These are phyloP conservation scores for Eilema depressum DNA, from an alignment of 2,888 invertebrate genomes.

Conservation along the genomic window DNA sequence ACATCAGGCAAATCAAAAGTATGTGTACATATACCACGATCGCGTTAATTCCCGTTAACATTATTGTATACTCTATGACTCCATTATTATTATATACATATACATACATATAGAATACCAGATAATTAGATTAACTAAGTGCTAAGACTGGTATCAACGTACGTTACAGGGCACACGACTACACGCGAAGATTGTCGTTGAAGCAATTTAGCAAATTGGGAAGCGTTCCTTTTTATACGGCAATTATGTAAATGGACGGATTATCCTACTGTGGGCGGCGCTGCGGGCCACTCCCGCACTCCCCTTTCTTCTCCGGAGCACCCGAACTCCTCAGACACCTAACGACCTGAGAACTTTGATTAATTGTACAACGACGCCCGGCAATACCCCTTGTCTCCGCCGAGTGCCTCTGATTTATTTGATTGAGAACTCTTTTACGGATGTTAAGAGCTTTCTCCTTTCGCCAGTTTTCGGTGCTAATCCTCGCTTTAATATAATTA, in stretches of 20 bases:
- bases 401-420: slow-evolving; percentile 77
- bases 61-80: no score
- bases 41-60: no score
- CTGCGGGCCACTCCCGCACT: slow-evolving; percentile 77
- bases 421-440: slow-evolving; percentile 74
- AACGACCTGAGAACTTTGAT: slow-evolving; percentile 82
- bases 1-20: no score
- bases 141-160: slow-evolving; percentile 38
- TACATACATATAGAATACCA: neutral
- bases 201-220: slow-evolving; percentile 87
- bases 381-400: slow-evolving; percentile 66
- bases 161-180: slow-evolving; percentile 33
- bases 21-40: no score
- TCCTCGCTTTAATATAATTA: slow-evolving; percentile 51
- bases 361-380: slow-evolving; percentile 73
- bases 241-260: slow-evolving; percentile 88
- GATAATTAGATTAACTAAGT: slow-evolving; percentile 27
- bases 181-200: slow-evolving; percentile 76
- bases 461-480: slow-evolving; percentile 51
- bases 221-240: slow-evolving; percentile 86
- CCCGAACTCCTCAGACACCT: slow-evolving; percentile 72
- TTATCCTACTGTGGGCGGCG: slow-evolving; percentile 83
- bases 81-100: no score
- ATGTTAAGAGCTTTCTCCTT: slow-evolving; percentile 69
- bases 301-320: slow-evolving; percentile 77